Base-by-base conservation (phyloP, 64 coral and sea anemone species). In the Stylophora pistillata region DNA sequence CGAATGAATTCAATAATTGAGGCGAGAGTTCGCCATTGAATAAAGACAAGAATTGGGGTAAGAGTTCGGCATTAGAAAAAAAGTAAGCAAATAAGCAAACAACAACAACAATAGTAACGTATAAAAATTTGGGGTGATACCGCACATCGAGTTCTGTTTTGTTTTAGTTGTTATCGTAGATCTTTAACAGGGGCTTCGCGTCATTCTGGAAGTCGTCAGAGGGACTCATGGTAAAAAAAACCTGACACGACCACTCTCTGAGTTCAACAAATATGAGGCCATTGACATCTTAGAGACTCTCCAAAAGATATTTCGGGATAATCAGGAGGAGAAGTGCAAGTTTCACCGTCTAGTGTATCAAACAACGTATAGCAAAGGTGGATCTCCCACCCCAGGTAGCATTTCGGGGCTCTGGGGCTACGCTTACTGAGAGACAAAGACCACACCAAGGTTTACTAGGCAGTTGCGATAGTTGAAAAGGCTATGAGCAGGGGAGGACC, bases 191-290 rank as follows among this genome's bases (percentile, higher is more conserved):
- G 13, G 13, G 13, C 55, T 81, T 60, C 28, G 78, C 55, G 6
- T 54, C 4, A 2, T 10, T 81, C 78, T 56, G 61, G 61, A 81
- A 59, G 78, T 81, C 57, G 18, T 59, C 53, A 23, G 53, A 12
- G 30, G 53, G n/a, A 11, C 54, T 58, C 30, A 6, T 59, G 28
- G 23, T 74, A 37, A 37, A 14, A 14, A 74, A 28, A 9, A 63
- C 61, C 30, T 15, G 20, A 17, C 73, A 47, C 16, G 91, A 21
- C 91, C 17, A 30, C 33, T 87, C 59, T 61, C 73, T 30, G 91
- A 93, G 66, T 93, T 93, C 62, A 87, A 93, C 26, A 93, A 87
- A 53, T 93, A 63, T 17, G 91, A 87, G 55, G 75, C 84, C 15
- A 73, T 88, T 13, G 85, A 87, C 31, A 79, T 88, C 85, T 41